Base-by-base conservation (phyloP, 2,888 invertebrate genomes). In the Pyrrhosoma nymphula region DNA sequence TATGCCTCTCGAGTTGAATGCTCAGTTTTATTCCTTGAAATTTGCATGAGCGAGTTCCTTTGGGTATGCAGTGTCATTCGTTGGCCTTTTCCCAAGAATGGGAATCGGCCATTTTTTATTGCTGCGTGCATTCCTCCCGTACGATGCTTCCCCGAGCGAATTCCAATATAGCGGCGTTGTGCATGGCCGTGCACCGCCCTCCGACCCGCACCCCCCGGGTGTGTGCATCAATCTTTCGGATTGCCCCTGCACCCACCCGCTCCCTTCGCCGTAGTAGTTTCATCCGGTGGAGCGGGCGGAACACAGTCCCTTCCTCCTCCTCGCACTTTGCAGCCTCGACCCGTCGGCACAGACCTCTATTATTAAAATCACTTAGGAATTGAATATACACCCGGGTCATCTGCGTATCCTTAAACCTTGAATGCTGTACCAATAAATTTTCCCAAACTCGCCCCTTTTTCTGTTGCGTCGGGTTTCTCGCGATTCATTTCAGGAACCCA, bases 361-460 rank as follows among this genome's bases (percentile, higher is more conserved):
- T 82, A 30, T 82, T 82, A 35, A 82, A 82, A 82, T 35, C 82
- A 82, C 82, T 82, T 82, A 82, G 82, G 82, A 30, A 82, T 10
- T n/a, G 69, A n/a, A 10, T 69, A n/a, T n/a, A n/a, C 69, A 12
- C n/a, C n/a, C 4, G 69, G n/a, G 69, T 69, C 60, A 60, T 35
- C 82, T 35, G 82, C 30, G 35, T 16, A 23, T 82, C 82, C 35
- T 3, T 35, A 35, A 14, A 30, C 82, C 16, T 14, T 8, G 82
- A 82, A 82, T 14, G 35, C 30, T 14, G 82, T 8, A n/a, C 23
- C 16, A 47, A 4, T 4, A 47, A n/a, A 1, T n/a, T 69, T 26
- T n/a, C 69, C n/a, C 10, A 10, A n/a, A 69, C 23, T 69, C 69
- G 69, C 69, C n/a, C 69, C 69, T 23, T 8, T 26, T 69, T 69